Evolutionary conservation across 2,797 vertebrate genomes (phyloP).

Genomic region (Neosilurus mollespiculum): DNA sequence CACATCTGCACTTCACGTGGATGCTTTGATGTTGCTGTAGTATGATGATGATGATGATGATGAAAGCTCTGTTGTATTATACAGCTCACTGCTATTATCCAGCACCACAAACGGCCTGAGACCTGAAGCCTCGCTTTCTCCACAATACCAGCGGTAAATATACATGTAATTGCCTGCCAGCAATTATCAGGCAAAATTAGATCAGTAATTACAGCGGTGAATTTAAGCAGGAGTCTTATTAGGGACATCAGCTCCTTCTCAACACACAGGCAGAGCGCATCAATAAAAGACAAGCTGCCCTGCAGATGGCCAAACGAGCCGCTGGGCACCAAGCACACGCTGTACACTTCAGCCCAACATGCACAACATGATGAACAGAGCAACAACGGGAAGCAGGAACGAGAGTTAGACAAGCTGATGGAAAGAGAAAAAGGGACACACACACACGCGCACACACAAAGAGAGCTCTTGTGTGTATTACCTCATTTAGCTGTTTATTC

Average conservation of each 20-base stretch:
- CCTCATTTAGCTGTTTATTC: slow-evolving; percentile 54
- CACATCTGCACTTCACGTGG: slow-evolving; percentile 32
- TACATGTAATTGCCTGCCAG: slow-evolving; percentile 98
- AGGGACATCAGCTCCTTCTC: slow-evolving; percentile 63
- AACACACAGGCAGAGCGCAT: slow-evolving; percentile 44
- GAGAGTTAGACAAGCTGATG: background rate
- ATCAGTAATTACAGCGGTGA: slow-evolving; percentile 99
- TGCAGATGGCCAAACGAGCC: slow-evolving; percentile 48
- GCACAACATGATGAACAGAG: slow-evolving; percentile 3
- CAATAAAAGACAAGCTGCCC: slow-evolving; percentile 51
- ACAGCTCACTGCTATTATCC: slow-evolving; percentile 78
- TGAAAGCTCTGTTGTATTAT: slow-evolving; percentile 88
- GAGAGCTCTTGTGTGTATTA: slow-evolving; percentile 39
- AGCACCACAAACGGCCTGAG: slow-evolving; percentile 79
- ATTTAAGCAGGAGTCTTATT: slow-evolving; percentile 96
- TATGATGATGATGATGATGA: slow-evolving; percentile 78
- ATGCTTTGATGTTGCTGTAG: slow-evolving; percentile 84
- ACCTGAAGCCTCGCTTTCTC: slow-evolving; percentile 65
- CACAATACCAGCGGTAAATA: slow-evolving; percentile 94
- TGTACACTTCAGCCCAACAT: slow-evolving; percentile 16
- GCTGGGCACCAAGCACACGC: slow-evolving; percentile 25
- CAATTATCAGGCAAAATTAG: slow-evolving; percentile 99
- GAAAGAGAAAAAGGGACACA: background rate
- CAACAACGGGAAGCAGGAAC: background rate
- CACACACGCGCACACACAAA: background rate